A percentile compares a stretch with the other conserved stretches of the same genome.
Conservation (phyloP, 2,797 vertebrate species). For the Odontamblyopus rebecca region DNA sequence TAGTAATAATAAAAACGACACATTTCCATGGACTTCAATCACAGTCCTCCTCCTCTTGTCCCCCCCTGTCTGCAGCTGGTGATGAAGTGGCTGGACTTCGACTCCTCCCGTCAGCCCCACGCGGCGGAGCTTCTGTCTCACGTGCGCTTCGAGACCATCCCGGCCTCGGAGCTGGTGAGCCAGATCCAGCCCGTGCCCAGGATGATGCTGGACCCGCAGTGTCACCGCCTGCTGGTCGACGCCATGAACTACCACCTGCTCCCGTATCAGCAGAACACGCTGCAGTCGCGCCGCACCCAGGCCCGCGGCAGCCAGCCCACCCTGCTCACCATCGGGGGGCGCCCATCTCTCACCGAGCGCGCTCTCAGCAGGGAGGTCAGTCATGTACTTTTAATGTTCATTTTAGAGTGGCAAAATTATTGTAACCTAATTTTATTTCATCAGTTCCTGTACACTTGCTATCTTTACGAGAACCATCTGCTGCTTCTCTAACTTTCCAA, state of each 20-base stretch:
- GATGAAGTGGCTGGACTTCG: slow-evolving; percentile 86
- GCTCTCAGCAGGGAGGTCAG: slow-evolving; percentile 83
- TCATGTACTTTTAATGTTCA: background rate
- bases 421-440: no score
- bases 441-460: no score
- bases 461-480: no score
- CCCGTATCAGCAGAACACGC: slow-evolving; percentile 84
- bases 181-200: slow-evolving; percentile 83
- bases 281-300: slow-evolving; percentile 82
- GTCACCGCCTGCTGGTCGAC: slow-evolving; percentile 85
- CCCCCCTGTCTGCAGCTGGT: slow-evolving; percentile 63
- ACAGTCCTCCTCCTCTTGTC: no score
- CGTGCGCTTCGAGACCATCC: slow-evolving; percentile 83
- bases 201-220: slow-evolving; percentile 86
- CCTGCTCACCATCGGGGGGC: slow-evolving; percentile 80
- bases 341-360: slow-evolving; percentile 81
- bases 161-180: slow-evolving; percentile 83
- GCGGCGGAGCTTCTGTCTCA: slow-evolving; percentile 81
- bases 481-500: no score
- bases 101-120: slow-evolving; percentile 72
- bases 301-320: slow-evolving; percentile 80
- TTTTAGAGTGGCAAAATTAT: no score
- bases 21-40: no score
- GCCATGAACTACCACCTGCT: slow-evolving; percentile 91
- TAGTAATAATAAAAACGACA: no score